Evolutionary conservation across 1,140 invertebrate species (phyloP).

Genomic region (Brachionus manjavacas): DNA sequence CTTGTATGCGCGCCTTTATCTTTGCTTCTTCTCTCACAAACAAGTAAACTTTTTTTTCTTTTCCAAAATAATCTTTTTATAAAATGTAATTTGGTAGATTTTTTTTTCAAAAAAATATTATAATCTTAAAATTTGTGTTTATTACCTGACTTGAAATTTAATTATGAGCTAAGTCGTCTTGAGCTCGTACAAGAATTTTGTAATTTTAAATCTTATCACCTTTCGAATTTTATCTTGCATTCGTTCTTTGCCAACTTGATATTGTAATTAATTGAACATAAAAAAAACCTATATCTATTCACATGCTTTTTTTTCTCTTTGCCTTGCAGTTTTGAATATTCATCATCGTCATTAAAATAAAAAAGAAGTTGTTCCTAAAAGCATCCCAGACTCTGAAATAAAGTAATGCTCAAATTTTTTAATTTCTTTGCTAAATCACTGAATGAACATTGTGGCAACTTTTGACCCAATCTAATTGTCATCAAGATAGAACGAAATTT

Average conservation of each 20-base stretch:
- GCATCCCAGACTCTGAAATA: not conserved
- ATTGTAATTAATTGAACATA: slow-evolving; percentile 34
- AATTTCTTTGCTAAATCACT: too few relatives aligned
- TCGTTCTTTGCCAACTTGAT: slow-evolving; percentile 16
- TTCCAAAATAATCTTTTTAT: not conserved
- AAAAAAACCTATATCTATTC: slow-evolving; percentile 1
- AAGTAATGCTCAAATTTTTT: not conserved
- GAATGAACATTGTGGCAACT: too few relatives aligned
- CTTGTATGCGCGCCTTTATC: slow-evolving; percentile 29
- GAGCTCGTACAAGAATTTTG: slow-evolving; percentile 21
- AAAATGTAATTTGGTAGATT: not conserved
- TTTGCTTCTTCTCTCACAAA: not conserved
- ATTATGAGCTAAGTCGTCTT: not conserved
- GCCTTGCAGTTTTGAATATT: not conserved
- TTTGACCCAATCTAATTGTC: too few relatives aligned
- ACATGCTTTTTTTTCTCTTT: slow-evolving; percentile 20
- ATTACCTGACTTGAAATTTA: slow-evolving; percentile 32
- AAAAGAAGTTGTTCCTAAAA: not conserved
- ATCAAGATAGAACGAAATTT: too few relatives aligned
- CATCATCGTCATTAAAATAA: not conserved
- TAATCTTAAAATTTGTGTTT: not conserved
- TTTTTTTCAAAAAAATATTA: not conserved
- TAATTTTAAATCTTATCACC: slow-evolving; percentile 30
- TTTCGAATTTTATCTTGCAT: not conserved
- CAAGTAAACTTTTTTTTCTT: not conserved